Base-by-base conservation (phyloP, 2,888 invertebrate genomes). In the Onchidella celtica region DNA sequence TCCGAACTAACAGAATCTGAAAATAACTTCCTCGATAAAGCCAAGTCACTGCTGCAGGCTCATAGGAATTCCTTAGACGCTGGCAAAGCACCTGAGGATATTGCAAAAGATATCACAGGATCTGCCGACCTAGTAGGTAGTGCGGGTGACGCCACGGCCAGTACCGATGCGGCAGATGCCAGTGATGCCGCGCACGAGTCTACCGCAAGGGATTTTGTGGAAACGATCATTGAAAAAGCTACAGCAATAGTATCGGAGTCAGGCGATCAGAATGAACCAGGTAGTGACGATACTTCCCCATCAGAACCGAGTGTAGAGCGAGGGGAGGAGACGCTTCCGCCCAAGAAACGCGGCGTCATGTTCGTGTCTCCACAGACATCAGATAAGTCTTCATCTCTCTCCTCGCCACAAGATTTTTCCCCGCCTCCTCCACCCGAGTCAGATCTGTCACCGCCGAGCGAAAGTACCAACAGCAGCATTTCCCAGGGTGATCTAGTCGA, bases 271-370 rank as follows among this genome's bases (percentile, higher is more conserved):
- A 63, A 57, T 21, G 75, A 68, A 21, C 66, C 55, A 36, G 36
- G 11, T 9, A 66, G 38, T 17, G 79, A 80, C 21, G 57, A 27
- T 24, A 61, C 70, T 1, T 57, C 69, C 27, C n/a, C 61, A 3
- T 24, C 47, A 24, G 78, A 78, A 6, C 73, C 65, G 24, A 38
- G 29, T 3, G 82, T 82, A 36, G 84, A 84, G 0, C 47, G 82
- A 40, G 84, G 84, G 4, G 84, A 84, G 55, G 82, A 84, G 29
- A 84, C 82, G 2, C 32, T 84, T 32, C 68, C 59, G 21, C 74
- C 69, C 21, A 69, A 65, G 40, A 75, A 70, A 59, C 55, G 74
- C 11, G 84, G 81, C 0, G 81, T 82, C 2, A 80, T 76, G 63
- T 84, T 79, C 73, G 77, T 78, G 11, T 76, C 76, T 3, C 82